Percentiles rank a stretch among this genome's conserved stretches.
Conservation (phyloP, 1,140 invertebrate genomes). For the Helicoverpa armigera region DNA sequence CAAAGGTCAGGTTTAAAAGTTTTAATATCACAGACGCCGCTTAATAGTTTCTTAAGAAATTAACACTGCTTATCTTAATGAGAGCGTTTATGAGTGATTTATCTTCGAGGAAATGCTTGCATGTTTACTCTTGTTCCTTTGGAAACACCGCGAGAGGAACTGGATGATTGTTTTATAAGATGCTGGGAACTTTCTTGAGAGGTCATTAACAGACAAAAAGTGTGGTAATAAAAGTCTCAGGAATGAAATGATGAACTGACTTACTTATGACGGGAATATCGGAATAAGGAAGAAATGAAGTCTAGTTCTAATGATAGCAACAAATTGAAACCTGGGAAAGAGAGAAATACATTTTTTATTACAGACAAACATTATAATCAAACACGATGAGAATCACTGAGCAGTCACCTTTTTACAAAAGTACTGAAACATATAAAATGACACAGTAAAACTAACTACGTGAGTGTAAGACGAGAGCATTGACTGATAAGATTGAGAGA, state of each 20-base stretch:
- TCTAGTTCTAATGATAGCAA: no score
- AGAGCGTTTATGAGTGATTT: constrained; percentile 55
- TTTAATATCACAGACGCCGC: constrained; percentile 50
- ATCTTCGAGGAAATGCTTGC: constrained; percentile 51
- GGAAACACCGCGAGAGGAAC: constrained; percentile 27
- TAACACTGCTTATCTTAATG: constrained; percentile 58
- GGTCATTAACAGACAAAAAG: background rate
- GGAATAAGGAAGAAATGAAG: no score
- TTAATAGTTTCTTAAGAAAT: constrained; percentile 55
- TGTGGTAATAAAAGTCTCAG: background rate
- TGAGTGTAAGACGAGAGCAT: constrained; percentile 15
- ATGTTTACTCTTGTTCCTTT: constrained; percentile 53
- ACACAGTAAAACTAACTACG: background rate
- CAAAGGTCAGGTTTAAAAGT: constrained; percentile 49
- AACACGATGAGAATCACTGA: no score
- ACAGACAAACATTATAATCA: background rate
- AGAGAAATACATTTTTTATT: background rate
- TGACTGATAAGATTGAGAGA: constrained; percentile 38
- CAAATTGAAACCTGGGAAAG: no score
- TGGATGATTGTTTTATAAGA: constrained; percentile 27
- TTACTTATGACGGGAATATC: no score
- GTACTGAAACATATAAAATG: no score
- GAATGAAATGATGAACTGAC: no score
- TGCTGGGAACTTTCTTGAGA: constrained; percentile 36
- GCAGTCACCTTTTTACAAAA: no score